phyloP scores from a whole-genome alignment of 92 coral and sea anemone species.

The Heteractis magnifica region DNA sequence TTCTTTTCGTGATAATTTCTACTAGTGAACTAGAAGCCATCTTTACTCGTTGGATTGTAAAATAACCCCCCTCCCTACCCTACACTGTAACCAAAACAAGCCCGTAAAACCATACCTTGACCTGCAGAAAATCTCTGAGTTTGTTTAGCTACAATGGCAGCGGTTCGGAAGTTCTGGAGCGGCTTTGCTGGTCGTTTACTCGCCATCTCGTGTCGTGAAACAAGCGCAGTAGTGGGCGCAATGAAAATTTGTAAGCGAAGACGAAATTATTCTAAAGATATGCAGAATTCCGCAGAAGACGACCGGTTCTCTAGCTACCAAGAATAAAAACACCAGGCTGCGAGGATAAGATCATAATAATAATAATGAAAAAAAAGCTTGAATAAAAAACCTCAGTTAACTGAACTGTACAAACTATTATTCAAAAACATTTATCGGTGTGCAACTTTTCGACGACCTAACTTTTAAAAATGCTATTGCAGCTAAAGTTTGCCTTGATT shows the following conservation, averaged over 20 bases:
- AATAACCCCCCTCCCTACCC: not conserved
- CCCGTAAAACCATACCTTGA: slow-evolving; percentile 8
- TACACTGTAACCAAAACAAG: not conserved
- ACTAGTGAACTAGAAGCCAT: too few species aligned
- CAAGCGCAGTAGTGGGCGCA: not conserved
- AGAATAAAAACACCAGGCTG: not conserved
- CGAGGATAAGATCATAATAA: not conserved
- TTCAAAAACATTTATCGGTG: too few species aligned
- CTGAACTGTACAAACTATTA: too few species aligned
- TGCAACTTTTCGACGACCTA: too few species aligned
- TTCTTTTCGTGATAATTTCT: too few species aligned
- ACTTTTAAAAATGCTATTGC: too few species aligned
- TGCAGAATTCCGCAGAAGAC: slow-evolving; percentile 23
- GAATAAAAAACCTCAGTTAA: not conserved
- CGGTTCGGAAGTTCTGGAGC: slow-evolving; percentile 14
- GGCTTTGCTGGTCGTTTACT: slow-evolving; percentile 17
- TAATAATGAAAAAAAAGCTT: not conserved
- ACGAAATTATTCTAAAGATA: not conserved
- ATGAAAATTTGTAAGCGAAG: not conserved
- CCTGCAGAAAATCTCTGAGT: slow-evolving; percentile 25
- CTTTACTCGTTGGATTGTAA: too few species aligned
- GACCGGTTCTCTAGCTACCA: slow-evolving; percentile 23
- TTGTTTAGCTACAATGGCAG: slow-evolving; percentile 32
- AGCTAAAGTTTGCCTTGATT: too few species aligned
- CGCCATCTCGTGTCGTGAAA: not conserved